Base-by-base conservation (phyloP, 2,113 vertebrate species). In the Jaculus jaculus region DNA sequence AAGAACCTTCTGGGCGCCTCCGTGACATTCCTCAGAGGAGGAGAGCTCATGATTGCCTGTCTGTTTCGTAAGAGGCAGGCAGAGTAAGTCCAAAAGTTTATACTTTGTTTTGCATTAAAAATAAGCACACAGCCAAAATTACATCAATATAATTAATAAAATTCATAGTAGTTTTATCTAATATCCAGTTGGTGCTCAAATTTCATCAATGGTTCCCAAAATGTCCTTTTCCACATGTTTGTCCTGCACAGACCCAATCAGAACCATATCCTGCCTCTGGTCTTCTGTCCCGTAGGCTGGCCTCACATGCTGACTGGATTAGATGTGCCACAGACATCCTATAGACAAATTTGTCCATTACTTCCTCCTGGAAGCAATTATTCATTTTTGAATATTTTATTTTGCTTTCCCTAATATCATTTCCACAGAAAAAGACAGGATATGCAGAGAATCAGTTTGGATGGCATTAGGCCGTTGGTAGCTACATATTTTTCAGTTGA, bases 321-420 rank as follows among this genome's bases (percentile, higher is more conserved):
- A 73, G n/a, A 51, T 58, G 7, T 66, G 34, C 63, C 1, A 4
- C 28, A 58, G 81, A 47, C 24, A 24, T 82, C 61, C 42, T 37
- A 17, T 20, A 58, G 30, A 84, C 30, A 80, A 34, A 75, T 32
- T 26, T 58, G 30, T 28, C n/a, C 54, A 28, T 34, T 75, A 32
- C n/a, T 91, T 84, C 71, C 11, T 72, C 13, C 42, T 84, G 66
- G 51, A 87, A 81, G 32, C 26, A 75, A 28, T 82, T 66, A 68
- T 75, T 68, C 47, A 65, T 71, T 74, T 79, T 78, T 89, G n/a
- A 72, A 65, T 84, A 54, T 89, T 89, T 78, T 77, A 16, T 83
- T 89, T 77, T 90, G 60, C 28, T 89, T 71, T 63, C 12, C 30
- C 61, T 84, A 68, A 74, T 39, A 32, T 2, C 17, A 3, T 85